phyloP scores from a whole-genome alignment of 2,888 invertebrate species.

The Epinotia ramella region DNA sequence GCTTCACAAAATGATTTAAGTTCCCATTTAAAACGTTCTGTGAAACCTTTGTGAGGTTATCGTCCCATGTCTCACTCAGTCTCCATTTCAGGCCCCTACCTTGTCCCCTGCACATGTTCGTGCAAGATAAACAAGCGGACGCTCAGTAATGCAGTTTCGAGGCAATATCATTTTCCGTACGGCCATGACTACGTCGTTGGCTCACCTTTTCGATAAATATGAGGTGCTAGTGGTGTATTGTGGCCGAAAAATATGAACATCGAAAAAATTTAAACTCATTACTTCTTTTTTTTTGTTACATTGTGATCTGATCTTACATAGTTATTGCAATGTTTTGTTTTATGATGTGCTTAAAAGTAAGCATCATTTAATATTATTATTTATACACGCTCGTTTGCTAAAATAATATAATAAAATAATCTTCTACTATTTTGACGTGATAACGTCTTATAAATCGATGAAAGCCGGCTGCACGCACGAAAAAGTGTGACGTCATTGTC shows the following conservation, averaged over 20 bases:
- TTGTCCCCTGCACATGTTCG: background rate
- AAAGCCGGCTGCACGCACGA: too few relatives aligned
- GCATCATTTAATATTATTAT: too few relatives aligned
- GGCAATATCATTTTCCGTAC: slow-evolving; percentile 28
- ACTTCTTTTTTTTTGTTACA: too few relatives aligned
- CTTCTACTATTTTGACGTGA: too few relatives aligned
- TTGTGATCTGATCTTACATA: too few relatives aligned
- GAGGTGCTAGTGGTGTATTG: background rate
- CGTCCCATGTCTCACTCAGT: slow-evolving; percentile 7
- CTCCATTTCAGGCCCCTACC: background rate
- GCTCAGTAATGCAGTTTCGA: slow-evolving; percentile 30
- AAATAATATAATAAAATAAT: too few relatives aligned
- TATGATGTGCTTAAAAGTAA: too few relatives aligned
- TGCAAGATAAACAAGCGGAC: slow-evolving; percentile 27
- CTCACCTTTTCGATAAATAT: background rate
- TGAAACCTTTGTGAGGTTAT: background rate
- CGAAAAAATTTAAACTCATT: too few relatives aligned
- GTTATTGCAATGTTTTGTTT: too few relatives aligned
- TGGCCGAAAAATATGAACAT: background rate
- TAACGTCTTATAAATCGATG: too few relatives aligned
- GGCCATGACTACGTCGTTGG: background rate
- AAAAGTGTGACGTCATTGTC: too few relatives aligned
- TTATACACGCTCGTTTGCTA: too few relatives aligned
- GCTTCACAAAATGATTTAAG: background rate
- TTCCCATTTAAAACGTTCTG: background rate